phyloP scores from a whole-genome alignment of 30 jellyfish, hydroid and myxozoan species.

The Aurelia aurita complex sp. Pacific region DNA sequence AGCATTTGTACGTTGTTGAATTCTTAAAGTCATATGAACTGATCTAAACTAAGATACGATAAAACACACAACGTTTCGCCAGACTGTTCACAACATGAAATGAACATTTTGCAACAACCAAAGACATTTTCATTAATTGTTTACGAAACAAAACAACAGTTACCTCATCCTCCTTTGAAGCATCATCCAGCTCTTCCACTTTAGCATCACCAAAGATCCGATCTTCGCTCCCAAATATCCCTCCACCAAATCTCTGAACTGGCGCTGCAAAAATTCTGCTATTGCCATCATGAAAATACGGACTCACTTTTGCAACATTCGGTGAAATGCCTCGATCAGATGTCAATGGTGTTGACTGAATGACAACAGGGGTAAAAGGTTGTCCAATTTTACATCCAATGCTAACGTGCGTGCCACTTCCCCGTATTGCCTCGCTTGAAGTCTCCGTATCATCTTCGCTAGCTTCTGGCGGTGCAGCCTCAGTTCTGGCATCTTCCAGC shows the following conservation, averaged over 20 bases:
- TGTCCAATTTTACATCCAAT: neutral
- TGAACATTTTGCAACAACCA: too few species aligned
- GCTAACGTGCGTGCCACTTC: too few species aligned
- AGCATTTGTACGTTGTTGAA: too few species aligned
- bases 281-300: constrained; percentile 27
- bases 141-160: neutral
- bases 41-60: too few species aligned
- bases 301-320: constrained; percentile 31
- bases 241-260: constrained; percentile 29
- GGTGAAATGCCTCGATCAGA: constrained; percentile 9
- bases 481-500: neutral
- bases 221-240: constrained; percentile 3
- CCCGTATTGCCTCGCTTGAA: neutral
- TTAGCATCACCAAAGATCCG: neutral
- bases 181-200: neutral
- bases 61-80: too few species aligned
- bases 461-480: neutral
- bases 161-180: neutral
- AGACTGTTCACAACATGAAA: too few species aligned
- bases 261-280: constrained; percentile 31
- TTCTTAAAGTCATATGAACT: too few species aligned
- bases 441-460: neutral
- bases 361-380: constrained; percentile 25
- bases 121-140: too few species aligned
- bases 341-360: constrained; percentile 28